Evolutionary conservation across 2,888 invertebrate genomes (phyloP), one percentile per base, ranked within the genome.

Genomic region (Chorisops tibialis): DNA sequence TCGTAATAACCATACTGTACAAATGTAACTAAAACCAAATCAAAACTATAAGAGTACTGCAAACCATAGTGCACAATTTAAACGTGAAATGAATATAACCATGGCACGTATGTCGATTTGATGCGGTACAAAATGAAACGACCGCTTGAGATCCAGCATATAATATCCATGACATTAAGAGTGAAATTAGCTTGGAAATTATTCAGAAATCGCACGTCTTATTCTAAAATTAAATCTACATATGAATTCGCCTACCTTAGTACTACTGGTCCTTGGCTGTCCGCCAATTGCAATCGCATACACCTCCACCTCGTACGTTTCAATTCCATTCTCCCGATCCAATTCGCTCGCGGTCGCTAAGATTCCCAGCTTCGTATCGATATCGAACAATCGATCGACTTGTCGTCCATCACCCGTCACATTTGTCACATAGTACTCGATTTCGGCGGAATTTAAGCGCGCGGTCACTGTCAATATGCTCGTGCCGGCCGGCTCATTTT

Each of bases 361-460:
- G 71, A 93, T 89, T 49, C 96, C 96, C 73, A 91, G 81, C 68
- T 89, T 88, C 19, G 90, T 85, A 79, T 96, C 94, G 72, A 97
- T 89, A 74, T 92, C 92, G 77, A 97, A 97, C 71, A 93, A 82
- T 72, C 92, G 85, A 80, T 93, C 92, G 74, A 91, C 91, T 80
- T 91, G 89, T 69, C 81, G 83, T 65, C 87, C 88, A 68, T 79
- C 81, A 74, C 85, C 85, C 16, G 89, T 89, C 77, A 90, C 89
- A 80, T 89, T 90, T 71, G 92, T 93, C 77, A 96, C 89, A 80
- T 92, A 95, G 81, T 93, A 96, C 78, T 93, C 93, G 75, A 95
- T 84, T 70, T 86, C 83, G 60, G 79, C 81, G 70, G 83, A 82
- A 67, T 79, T 79, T 68, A 85, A 83, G 68, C 85, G 84, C 70